Evolutionary conservation across 2,797 vertebrate genomes (phyloP), one percentile per base, ranked within the genome.

Genomic region (Glyptemys insculpta): DNA sequence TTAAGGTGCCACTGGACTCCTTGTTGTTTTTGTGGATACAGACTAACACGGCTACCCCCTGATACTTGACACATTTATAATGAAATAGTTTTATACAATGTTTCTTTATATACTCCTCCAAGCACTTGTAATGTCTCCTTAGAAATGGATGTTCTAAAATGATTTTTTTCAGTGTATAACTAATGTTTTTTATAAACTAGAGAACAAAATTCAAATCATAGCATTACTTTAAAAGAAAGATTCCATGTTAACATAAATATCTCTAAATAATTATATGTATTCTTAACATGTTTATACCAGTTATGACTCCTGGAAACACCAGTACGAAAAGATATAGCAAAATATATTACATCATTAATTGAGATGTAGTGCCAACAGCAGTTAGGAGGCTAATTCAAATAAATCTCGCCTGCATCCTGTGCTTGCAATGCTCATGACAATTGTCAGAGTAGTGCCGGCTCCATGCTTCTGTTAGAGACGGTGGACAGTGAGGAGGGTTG

Each of bases 171-270:
- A 62, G 89, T 19, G 29, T 18, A 4, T n/a, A 52, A 53, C 54
- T 54, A 83, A 59, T 76, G 25, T 56, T 90, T 90, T 56, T 47
- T 68, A n/a, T 49, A 74, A 89, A 47, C 74, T 68, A 84, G 34
- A 93, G 93, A 95, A 91, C 34, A 90, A 92, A 89, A 72, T 1
- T 81, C 27, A 94, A 96, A 88, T 91, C 47, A 47, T 65, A 86
- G 50, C 78, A 91, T 29, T 31, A 31, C 21, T 84, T 87, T 89
- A 53, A 57, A 49, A 88, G 53, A 76, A 62, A 59, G 84, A 54
- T 79, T 92, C 56, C 47, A 2, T 0, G 1, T 29, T 74, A 78
- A 65, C 74, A 68, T 56, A 84, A 92, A 90, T 87, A 89, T 87
- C 52, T 79, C 25, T 74, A 25, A 72, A 50, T 57, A 92, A 94